Base-by-base conservation (phyloP, 2,113 vertebrate genomes). In the Pelusios castaneus region DNA sequence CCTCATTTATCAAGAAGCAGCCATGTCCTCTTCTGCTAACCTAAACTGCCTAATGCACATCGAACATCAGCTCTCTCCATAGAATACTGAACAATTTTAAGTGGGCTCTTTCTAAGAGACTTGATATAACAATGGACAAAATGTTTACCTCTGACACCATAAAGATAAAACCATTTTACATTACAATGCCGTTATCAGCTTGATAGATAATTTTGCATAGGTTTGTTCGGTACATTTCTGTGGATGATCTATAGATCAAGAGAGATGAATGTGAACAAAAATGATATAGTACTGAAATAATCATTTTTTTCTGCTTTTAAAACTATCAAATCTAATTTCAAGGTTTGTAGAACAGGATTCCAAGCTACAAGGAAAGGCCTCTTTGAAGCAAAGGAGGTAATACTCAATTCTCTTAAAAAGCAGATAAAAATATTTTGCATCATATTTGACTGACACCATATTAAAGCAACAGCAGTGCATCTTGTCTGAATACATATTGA, bases 1-100 rank as follows among this genome's bases (percentile, higher is more conserved):
- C 85, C 89, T 94, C 97, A 97, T 97, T 97, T 94, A 97, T 98
- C 97, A 98, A 94, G 87, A 25, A 94, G 81, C 89, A 94, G 87
- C 87, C 76, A 51, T 2, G 29, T 78, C 92, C 86, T 95, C 58
- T 87, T 56, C 89, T 80, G 91, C 90, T 91, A 87, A 96, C 89
- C 91, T 51, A 27, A 85, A 51, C 41, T 51, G 91, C 89, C 86
- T 87, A 8, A 94, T 4, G 73, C 85, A 81, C 55, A 88, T 94
- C 21, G 52, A 94, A 22, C 47, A 51, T 2, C 29, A 43, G 45
- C 52, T 60, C 73, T n/a, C 31, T 82, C 78, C 78, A 2, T 41
- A 70, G 96, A 95, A 96, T 89, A 47, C 73, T 49, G 92, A 95
- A 29, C 75, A 93, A 85, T 84, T 82, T 14, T 7, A 43, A 85